Evolutionary conservation across 92 coral and sea anemone genomes (phyloP).

Genomic region (Scolanthus callimorphus): DNA sequence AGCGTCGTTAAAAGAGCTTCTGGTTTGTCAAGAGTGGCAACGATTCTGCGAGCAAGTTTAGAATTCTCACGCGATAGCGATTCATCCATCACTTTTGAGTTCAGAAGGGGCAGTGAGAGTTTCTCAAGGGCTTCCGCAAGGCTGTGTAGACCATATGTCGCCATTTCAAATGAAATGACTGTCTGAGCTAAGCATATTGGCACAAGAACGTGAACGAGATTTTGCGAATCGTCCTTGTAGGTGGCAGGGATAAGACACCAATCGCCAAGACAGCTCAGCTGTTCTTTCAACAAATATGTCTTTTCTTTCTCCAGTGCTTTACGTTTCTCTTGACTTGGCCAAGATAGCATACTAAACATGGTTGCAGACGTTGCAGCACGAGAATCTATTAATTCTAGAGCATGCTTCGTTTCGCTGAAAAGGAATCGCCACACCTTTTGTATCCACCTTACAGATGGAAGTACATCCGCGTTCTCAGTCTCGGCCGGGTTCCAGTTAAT

Average conservation of each 20-base stretch:
- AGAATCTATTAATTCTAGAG: neutral
- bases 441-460: constrained; percentile 27
- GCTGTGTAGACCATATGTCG: too few species aligned
- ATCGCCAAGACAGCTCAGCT: constrained; percentile 29
- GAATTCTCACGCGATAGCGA: neutral
- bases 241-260: constrained; percentile 69
- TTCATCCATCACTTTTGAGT: neutral
- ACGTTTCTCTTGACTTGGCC: neutral
- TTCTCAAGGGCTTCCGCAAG: too few species aligned
- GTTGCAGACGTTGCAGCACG: too few species aligned
- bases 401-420: neutral
- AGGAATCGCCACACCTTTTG: constrained; percentile 49
- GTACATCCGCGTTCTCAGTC: neutral
- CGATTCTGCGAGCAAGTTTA: constrained; percentile 18
- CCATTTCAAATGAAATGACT: constrained; percentile 31
- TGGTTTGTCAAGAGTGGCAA: constrained; percentile 42
- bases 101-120: constrained; percentile 46
- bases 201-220: constrained; percentile 28
- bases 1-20: constrained; percentile 25
- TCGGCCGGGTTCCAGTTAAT: constrained; percentile 35
- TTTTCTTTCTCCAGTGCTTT: constrained; percentile 3
- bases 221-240: constrained; percentile 6
- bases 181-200: constrained; percentile 45
- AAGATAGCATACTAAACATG: neutral
- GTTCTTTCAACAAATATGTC: neutral